Evolutionary conservation across 1,140 invertebrate genomes (phyloP), one percentile per base, ranked within the genome.

Genomic region (Drosophila sturtevanti): DNA sequence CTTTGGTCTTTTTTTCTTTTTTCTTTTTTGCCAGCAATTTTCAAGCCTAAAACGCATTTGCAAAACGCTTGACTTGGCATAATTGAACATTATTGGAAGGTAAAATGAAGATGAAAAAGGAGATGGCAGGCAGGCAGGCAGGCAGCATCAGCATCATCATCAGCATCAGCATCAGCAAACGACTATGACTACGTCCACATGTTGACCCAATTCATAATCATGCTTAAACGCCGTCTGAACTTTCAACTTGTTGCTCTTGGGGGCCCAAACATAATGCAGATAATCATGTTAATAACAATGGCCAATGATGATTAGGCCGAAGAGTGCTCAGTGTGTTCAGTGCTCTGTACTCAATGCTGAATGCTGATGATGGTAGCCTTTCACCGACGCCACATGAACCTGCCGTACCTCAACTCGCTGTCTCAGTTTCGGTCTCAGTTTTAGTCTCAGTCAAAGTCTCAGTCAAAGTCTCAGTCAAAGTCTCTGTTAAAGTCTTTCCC

Each of bases 221-320:
- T 89, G 80, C 79, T 87, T 89, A 89, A 87, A 87, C 79, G 84
- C 84, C 80, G 73, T 76, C 80, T 89, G 84, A 89, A 89, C 84
- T 89, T 89, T 89, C 84, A 89, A 89, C 84, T 82, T 89, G 60
- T 48, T 48, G 79, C 72, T 80, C 72, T 82, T 69, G 68, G 79
- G 75, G 82, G 79, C 70, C 37, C 63, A 34, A 14, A 58, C 84
- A 73, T 87, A 87, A 87, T 87, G 84, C 84, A 89, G 84, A 89
- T 89, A 89, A 89, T 89, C 84, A 89, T 84, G 79, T 89, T 89
- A 89, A 89, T 89, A 89, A 84, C 80, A 84, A 89, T 89, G 80
- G 80, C 81, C 87, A 89, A 89, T 87, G 84, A 87, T 89, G 84
- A 89, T 87, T 89, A 89, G 84, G 84, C 74, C 70, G 68, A 27